These are phyloP conservation scores for Emys orbicularis DNA, from an alignment of 2,797 vertebrate species.

Conservation along the genomic window DNA sequence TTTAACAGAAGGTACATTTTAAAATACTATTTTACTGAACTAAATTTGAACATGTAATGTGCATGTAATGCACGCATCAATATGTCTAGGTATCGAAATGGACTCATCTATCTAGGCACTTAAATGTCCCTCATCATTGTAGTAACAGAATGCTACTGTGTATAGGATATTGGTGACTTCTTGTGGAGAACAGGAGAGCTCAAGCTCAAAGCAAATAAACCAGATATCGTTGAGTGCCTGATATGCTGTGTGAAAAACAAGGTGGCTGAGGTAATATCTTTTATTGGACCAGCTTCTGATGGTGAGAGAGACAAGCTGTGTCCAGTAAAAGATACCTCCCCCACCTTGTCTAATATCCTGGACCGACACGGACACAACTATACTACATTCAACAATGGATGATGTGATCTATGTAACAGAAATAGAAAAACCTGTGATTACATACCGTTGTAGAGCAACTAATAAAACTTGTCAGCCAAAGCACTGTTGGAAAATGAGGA, in stretches of 20 bases:
- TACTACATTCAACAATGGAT: neutral
- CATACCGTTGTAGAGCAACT: neutral
- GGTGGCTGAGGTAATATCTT: neutral
- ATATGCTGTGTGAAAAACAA: neutral
- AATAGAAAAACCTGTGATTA: neutral
- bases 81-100: neutral
- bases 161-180: neutral
- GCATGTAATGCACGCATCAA: neutral
- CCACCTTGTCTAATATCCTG: neutral
- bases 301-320: neutral
- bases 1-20: neutral
- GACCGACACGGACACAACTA: neutral
- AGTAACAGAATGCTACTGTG: neutral
- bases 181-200: neutral
- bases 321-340: neutral
- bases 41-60: neutral
- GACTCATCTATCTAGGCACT: rapidly evolving
- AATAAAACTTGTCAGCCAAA: neutral
- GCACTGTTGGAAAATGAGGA: neutral
- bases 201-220: neutral
- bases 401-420: neutral
- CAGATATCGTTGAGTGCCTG: neutral
- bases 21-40: neutral
- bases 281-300: neutral
- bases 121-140: neutral